Evolutionary conservation across 2,113 vertebrate species (phyloP).

Genomic region (Saguinus midas): DNA sequence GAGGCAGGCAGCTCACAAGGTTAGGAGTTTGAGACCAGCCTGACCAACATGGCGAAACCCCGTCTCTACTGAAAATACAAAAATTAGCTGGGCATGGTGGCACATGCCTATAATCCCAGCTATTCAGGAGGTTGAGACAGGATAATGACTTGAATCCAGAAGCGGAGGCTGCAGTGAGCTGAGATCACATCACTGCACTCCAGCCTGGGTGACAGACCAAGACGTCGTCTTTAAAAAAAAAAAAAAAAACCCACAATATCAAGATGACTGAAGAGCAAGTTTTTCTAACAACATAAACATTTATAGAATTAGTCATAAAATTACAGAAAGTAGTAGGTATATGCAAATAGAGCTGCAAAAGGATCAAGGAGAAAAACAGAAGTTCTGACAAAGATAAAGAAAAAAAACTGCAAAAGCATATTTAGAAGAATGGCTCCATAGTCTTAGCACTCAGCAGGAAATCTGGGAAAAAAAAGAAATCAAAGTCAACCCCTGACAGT

Average conservation of each 20-base stretch:
- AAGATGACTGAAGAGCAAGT: background rate
- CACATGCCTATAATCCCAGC: too few relatives aligned
- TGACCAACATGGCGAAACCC: too few relatives aligned
- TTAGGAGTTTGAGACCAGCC: too few relatives aligned
- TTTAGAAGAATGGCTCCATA: conserved; percentile 3
- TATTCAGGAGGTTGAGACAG: too few relatives aligned
- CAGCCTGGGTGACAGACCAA: too few relatives aligned
- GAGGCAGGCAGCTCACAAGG: too few relatives aligned
- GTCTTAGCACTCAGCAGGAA: background rate
- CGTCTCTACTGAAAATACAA: too few relatives aligned
- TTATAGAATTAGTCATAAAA: background rate
- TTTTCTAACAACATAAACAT: background rate
- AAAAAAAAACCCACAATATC: background rate
- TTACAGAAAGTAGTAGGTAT: background rate
- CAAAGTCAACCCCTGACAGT: conserved; percentile 11
- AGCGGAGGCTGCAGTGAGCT: too few relatives aligned
- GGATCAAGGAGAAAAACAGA: conserved; percentile 6
- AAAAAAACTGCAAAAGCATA: conserved; percentile 33
- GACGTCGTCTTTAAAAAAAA: too few relatives aligned
- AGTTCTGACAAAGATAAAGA: conserved; percentile 10
- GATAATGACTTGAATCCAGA: too few relatives aligned
- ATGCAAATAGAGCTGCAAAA: background rate
- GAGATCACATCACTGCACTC: too few relatives aligned
- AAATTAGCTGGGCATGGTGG: too few relatives aligned
- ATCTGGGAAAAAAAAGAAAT: background rate